A percentile compares a stretch with the other conserved stretches of the same genome.
phyloP scores from a whole-genome alignment of 2,797 vertebrate species.

The Furcifer pardalis region DNA sequence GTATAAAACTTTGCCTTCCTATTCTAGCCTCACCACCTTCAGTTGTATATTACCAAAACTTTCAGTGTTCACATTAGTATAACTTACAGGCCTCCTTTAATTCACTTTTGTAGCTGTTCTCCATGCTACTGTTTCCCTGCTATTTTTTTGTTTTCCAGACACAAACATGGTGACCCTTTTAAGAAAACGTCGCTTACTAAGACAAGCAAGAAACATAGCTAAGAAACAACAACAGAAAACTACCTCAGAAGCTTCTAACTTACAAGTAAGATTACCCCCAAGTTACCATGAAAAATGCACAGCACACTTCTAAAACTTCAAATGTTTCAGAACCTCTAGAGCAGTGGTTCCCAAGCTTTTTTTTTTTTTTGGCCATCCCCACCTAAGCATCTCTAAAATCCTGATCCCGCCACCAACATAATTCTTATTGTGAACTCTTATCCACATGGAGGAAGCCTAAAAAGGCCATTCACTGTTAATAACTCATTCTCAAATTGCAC shows the following conservation, averaged over 20 bases:
- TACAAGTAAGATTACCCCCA: conserved; percentile 20
- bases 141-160: conserved; percentile 29
- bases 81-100: background rate
- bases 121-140: conserved; percentile 13
- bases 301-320: background rate
- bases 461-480: too few relatives aligned
- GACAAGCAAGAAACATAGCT: conserved; percentile 18
- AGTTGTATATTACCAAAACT: background rate
- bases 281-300: background rate
- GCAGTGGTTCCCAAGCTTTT: too few relatives aligned
- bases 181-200: conserved; percentile 18
- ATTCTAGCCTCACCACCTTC: background rate
- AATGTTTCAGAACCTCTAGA: background rate
- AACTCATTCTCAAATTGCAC: too few relatives aligned
- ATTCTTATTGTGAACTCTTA: too few relatives aligned
- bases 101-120: background rate
- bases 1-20: background rate
- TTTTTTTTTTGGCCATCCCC: too few relatives aligned
- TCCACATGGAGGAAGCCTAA: too few relatives aligned
- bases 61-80: background rate
- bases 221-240: conserved; percentile 13
- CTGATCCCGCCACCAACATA: too few relatives aligned
- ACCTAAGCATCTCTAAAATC: too few relatives aligned
- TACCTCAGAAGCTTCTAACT: background rate
- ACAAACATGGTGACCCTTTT: conserved; percentile 26